A percentile compares a stretch with the other conserved stretches of the same genome.
Conservation (phyloP, 2,113 vertebrate genomes). For the Podilymbus podiceps region DNA sequence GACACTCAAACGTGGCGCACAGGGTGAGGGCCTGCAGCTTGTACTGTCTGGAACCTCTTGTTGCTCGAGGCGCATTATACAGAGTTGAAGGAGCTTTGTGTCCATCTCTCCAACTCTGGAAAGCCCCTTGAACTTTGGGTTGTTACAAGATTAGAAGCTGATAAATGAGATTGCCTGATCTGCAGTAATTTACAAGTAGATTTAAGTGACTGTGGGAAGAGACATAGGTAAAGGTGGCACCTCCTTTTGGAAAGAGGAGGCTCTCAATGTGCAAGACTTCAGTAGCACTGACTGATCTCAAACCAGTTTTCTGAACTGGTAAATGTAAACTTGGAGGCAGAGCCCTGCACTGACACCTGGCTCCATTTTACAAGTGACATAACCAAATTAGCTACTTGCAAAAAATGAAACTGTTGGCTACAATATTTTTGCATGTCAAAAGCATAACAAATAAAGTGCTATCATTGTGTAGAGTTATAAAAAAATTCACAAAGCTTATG, state of each 20-base stretch:
- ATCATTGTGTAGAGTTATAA: neutral
- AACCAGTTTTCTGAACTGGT: neutral
- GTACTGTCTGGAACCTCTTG: too few relatives aligned
- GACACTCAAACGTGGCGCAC: accelerated
- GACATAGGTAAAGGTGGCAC: neutral
- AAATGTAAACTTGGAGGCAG: neutral
- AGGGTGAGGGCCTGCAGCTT: neutral
- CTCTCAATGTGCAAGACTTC: neutral
- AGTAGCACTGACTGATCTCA: neutral
- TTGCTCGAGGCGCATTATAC: accelerated
- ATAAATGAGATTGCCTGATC: neutral
- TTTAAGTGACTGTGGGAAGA: neutral
- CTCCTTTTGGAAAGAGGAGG: neutral
- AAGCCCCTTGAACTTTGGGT: neutral
- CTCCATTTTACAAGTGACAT: neutral
- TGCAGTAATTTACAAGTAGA: neutral
- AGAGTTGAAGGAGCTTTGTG: neutral
- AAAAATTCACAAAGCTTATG: neutral
- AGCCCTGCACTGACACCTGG: neutral
- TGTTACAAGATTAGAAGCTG: neutral
- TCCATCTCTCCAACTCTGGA: neutral
- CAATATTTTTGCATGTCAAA: neutral
- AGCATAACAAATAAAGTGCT: neutral
- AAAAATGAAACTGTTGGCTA: neutral
- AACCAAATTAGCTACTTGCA: neutral